phyloP scores from a whole-genome alignment of 1,140 invertebrate genomes.

The Drosophila lini region DNA sequence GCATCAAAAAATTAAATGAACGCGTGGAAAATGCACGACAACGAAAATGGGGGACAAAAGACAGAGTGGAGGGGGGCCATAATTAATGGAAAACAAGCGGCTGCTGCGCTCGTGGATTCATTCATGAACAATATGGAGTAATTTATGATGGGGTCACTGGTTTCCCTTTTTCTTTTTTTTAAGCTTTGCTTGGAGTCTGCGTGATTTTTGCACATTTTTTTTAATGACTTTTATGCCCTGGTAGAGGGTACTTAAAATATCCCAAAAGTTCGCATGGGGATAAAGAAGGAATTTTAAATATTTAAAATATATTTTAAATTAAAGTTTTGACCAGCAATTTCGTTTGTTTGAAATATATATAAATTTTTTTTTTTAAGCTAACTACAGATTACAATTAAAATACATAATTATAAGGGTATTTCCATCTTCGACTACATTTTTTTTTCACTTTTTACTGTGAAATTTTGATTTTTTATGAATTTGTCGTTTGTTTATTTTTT shows the following conservation, averaged over 20 bases:
- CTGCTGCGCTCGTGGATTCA: slow-evolving; percentile 37
- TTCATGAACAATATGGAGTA: slow-evolving; percentile 57
- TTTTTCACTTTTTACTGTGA: neutral
- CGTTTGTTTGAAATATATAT: too few species aligned
- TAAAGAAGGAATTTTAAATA: neutral
- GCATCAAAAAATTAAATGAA: slow-evolving; percentile 46
- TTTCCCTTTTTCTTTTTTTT: slow-evolving; percentile 11
- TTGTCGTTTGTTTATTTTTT: slow-evolving; percentile 29
- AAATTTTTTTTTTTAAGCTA: too few species aligned
- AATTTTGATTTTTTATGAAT: slow-evolving; percentile 3
- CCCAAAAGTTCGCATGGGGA: neutral
- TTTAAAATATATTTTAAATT: neutral
- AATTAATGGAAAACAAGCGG: slow-evolving; percentile 60
- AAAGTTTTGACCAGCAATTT: neutral
- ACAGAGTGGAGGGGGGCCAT: slow-evolving; percentile 12
- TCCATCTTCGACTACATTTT: neutral
- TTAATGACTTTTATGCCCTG: neutral
- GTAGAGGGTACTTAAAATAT: neutral
- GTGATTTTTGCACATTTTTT: slow-evolving; percentile 8
- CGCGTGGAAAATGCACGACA: slow-evolving; percentile 36
- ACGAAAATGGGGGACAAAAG: slow-evolving; percentile 12
- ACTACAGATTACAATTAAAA: too few species aligned
- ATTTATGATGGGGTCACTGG: slow-evolving; percentile 46
- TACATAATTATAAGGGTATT: neutral
- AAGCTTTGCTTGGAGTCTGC: slow-evolving; percentile 4